These are phyloP conservation scores for Conus ventricosus DNA, from an alignment of 1,140 invertebrate species.

Conservation along the genomic window DNA sequence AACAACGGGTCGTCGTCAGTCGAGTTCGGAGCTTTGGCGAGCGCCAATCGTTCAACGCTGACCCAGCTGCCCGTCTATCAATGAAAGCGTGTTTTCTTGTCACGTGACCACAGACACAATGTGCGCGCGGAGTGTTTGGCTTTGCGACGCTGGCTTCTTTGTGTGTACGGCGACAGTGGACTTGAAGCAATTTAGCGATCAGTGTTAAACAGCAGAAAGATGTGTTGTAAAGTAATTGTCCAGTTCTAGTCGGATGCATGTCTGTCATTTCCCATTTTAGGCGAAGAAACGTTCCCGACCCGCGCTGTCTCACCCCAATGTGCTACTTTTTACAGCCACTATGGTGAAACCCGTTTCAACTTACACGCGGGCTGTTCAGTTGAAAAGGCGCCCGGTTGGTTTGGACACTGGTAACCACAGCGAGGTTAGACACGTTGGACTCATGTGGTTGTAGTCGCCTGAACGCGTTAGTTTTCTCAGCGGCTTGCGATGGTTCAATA, in stretches of 20 bases:
- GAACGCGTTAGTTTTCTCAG: conserved; percentile 24
- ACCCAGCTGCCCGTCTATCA: conserved; percentile 33
- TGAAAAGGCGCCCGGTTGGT: background rate
- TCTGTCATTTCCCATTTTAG: background rate
- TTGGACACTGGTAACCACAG: background rate
- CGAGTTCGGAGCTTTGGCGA: background rate
- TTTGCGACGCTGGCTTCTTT: conserved; percentile 30
- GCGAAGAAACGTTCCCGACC: background rate
- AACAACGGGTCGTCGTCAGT: too few relatives aligned
- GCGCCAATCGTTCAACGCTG: conserved; percentile 25
- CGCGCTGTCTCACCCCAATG: background rate
- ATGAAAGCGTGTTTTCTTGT: conserved; percentile 35
- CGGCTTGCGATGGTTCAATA: conserved; percentile 28
- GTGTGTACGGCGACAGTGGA: conserved; percentile 24
- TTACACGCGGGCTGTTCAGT: background rate
- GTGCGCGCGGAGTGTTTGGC: conserved; percentile 34
- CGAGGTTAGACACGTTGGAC: background rate
- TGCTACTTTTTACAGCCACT: background rate
- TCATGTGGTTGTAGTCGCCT: conserved; percentile 1
- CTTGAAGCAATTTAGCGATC: background rate
- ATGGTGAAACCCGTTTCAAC: conserved; percentile 17
- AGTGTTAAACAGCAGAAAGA: background rate
- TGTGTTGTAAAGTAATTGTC: background rate
- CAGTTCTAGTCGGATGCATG: background rate
- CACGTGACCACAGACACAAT: conserved; percentile 36